These are phyloP conservation scores for Hydraecia micacea DNA, from an alignment of 2,888 invertebrate species.

Conservation along the genomic window DNA sequence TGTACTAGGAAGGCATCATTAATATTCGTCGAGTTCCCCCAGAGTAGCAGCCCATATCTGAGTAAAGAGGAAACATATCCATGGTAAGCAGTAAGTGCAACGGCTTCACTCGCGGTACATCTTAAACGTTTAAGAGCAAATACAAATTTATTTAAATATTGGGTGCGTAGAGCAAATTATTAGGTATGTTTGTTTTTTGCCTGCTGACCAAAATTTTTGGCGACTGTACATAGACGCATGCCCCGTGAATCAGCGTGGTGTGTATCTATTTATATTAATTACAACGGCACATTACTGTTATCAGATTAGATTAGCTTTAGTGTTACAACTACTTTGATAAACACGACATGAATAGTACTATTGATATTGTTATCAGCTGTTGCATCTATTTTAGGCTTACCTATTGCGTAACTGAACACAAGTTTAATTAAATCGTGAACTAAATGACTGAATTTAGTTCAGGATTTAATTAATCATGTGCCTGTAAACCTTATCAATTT, in stretches of 20 bases:
- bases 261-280: slow-evolving; percentile 26
- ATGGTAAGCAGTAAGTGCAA: too few species aligned
- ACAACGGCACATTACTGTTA: slow-evolving; percentile 12
- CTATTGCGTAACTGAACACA: neutral
- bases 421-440: too few species aligned
- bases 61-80: too few species aligned
- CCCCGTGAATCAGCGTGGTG: neutral
- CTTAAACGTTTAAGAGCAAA: too few species aligned
- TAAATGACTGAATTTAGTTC: neutral
- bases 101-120: too few species aligned
- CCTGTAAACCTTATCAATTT: neutral
- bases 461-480: neutral
- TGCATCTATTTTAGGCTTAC: neutral
- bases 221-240: neutral
- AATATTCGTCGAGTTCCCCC: too few species aligned
- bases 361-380: neutral
- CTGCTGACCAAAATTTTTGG: neutral
- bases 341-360: neutral
- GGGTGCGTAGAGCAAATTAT: neutral
- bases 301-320: slow-evolving; percentile 31
- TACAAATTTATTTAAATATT: too few species aligned
- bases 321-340: slow-evolving; percentile 8
- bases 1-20: too few species aligned
- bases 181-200: neutral
- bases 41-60: too few species aligned